Percentiles rank a stretch among this genome's conserved stretches.
Conservation (phyloP, 2,888 invertebrate species). For the Drosophila limbata region DNA sequence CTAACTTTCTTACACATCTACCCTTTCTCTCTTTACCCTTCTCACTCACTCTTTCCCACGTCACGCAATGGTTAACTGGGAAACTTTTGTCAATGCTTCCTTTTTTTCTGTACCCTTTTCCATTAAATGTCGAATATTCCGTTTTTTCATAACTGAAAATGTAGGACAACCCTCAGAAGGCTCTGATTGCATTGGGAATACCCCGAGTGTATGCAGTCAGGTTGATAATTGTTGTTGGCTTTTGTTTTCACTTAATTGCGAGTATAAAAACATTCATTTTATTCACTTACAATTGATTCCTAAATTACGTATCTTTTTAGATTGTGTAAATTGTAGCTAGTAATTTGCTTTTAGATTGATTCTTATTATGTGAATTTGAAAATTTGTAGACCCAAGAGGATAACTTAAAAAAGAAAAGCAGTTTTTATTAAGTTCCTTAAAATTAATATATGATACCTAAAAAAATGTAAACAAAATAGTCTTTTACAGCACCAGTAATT, state of each 20-base stretch:
- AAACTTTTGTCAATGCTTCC: conserved; percentile 26
- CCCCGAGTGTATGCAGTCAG: conserved; percentile 9
- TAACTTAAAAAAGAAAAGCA: no score
- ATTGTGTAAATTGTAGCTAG: not conserved
- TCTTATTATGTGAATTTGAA: not conserved
- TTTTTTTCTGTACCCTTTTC: conserved; percentile 14
- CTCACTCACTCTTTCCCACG: not conserved
- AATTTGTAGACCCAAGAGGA: not conserved
- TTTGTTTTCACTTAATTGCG: conserved; percentile 4
- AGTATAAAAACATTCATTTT: not conserved
- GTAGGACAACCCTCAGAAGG: conserved; percentile 25
- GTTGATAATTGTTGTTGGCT: conserved; percentile 9
- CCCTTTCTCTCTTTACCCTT: no score
- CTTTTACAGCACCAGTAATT: no score
- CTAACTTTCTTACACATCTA: no score
- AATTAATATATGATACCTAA: no score
- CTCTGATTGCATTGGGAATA: conserved; percentile 9
- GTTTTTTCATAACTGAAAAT: conserved; percentile 45
- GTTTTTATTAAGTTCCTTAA: no score
- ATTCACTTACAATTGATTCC: conserved; percentile 9
- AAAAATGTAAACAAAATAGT: no score
- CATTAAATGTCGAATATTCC: conserved; percentile 39
- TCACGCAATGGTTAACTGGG: conserved; percentile 33
- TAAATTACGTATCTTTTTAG: not conserved
- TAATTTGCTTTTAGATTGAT: conserved; percentile 1